Base-by-base conservation (phyloP, 2,113 vertebrate species). In the Edolisoma coerulescens region DNA sequence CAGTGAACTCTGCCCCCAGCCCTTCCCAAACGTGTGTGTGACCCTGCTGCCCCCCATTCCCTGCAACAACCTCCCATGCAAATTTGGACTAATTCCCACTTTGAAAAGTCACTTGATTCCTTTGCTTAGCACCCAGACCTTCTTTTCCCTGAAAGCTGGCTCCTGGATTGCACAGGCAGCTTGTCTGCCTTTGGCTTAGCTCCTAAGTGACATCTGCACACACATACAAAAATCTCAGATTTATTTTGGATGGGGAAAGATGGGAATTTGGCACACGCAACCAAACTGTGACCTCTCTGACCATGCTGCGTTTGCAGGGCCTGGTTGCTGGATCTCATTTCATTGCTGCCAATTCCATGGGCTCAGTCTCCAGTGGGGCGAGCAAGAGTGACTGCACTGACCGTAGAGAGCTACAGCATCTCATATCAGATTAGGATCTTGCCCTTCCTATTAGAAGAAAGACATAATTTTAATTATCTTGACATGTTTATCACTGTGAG, bases 401-500 rank as follows among this genome's bases (percentile, higher is more conserved):
- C 73, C 1, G 0, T 22, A 18, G 4, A 0, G 77, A 94, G 60
- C 73, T 84, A n/a, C 65, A 74, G 11, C 41, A 39, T 60, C 61
- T 86, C 47, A 39, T 18, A 82, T 77, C 68, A 89, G 68, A 84
- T 52, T 79, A 92, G 60, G 28, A 95, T 82, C 95, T 95, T 84
- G 88, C 83, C 88, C 76, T 84, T 82, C 92, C 76, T 69, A 21
- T 92, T 93, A 75, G 90, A 90, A 90, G 85, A 96, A 94, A 73
- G 60, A 16, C 85, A 90, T 95, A 74, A 93, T 76, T 96, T 92
- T 79, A 52, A 76, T 89, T 96, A 94, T 96, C 93, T 93, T 89
- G 93, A 95, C 95, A 65, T 61, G 86, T 92, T 97, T 93, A 97
- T 96, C 90, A 39, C 65, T 65, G 73, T 84, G 56, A 94, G 88